Evolutionary conservation across 2,113 vertebrate genomes (phyloP), one percentile per base, ranked within the genome.

Genomic region (Grammomys surdaster): DNA sequence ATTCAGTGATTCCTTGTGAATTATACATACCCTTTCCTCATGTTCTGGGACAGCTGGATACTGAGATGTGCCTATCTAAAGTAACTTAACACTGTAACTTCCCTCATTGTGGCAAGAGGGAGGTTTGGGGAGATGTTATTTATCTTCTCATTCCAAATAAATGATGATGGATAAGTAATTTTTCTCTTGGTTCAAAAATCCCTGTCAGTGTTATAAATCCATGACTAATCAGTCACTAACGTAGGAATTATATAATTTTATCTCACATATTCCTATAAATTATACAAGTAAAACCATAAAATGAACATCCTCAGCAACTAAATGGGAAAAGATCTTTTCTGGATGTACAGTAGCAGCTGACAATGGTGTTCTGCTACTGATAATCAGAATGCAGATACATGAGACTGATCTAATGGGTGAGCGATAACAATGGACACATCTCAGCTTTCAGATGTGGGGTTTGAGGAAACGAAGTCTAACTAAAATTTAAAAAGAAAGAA

Each of bases 121-220:
- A 43, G 24, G 14, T 20, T 11, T 1, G 0, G 48, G 14, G 33
- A 5, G 24, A 7, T 28, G 2, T 17, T 46, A 31, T n/a, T 56
- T 51, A 26, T 70, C n/a, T 77, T 60, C 56, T 1, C 9, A 11
- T 63, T 69, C 58, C 19, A 88, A 70, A 81, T 24, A 75, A 84
- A 17, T 19, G 56, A 28, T 73, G 19, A n/a, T 11, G 3, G 54
- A 84, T 7, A 40, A 46, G 54, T 75, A 70, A 56, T 11, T 89
- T 51, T 33, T 65, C 31, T 33, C n/a, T 84, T 82, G 67, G 7
- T 78, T 75, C 92, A 17, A 77, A 77, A 8, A n/a, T 90, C 17
- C 33, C 16, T 13, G 73, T 73, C 63, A 67, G 13, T 56, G 91
- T 91, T 40, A 93, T 40, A 20, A n/a, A 13, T 11, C 90, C 17